Percentiles rank a stretch among this genome's conserved stretches.
These are phyloP conservation scores for Helicoverpa zea DNA, from an alignment of 1,140 invertebrate species.

Conservation along the genomic window DNA sequence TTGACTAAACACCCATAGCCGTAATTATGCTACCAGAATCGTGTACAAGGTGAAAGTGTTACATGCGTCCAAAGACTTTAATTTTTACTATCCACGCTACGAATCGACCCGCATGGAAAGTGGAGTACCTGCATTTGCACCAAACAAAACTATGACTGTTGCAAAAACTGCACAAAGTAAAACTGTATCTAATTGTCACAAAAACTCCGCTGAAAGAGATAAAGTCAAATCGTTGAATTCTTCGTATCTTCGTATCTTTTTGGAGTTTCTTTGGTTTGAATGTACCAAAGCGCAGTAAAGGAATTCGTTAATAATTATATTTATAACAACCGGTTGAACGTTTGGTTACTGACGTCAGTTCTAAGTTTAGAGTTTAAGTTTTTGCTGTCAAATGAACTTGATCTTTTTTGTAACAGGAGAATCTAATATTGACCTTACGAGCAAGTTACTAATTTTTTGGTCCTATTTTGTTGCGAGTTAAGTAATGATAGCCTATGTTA, in stretches of 20 bases:
- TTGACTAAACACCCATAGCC: conserved; percentile 30
- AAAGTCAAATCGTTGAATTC: not conserved
- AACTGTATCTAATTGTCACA: conserved; percentile 42
- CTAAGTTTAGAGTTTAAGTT: conserved; percentile 2
- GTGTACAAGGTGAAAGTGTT: conserved; percentile 49
- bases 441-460: too few relatives aligned
- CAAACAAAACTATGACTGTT: conserved; percentile 36
- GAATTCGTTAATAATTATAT: conserved; percentile 16
- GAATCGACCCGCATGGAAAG: conserved; percentile 49
- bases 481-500: too few relatives aligned
- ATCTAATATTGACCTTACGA: too few relatives aligned
- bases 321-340: conserved; percentile 5
- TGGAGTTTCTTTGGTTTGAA: conserved; percentile 3
- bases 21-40: conserved; percentile 36
- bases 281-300: not conserved
- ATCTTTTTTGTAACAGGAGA: too few relatives aligned
- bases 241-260: not conserved
- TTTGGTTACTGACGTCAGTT: conserved; percentile 13
- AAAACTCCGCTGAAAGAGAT: not conserved
- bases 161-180: conserved; percentile 38
- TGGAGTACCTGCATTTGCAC: conserved; percentile 46
- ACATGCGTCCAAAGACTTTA: conserved; percentile 34
- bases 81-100: conserved; percentile 52
- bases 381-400: not conserved
- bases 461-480: too few relatives aligned